These are phyloP conservation scores for Xiphias gladius DNA, from an alignment of 2,113 vertebrate species.

Conservation along the genomic window DNA sequence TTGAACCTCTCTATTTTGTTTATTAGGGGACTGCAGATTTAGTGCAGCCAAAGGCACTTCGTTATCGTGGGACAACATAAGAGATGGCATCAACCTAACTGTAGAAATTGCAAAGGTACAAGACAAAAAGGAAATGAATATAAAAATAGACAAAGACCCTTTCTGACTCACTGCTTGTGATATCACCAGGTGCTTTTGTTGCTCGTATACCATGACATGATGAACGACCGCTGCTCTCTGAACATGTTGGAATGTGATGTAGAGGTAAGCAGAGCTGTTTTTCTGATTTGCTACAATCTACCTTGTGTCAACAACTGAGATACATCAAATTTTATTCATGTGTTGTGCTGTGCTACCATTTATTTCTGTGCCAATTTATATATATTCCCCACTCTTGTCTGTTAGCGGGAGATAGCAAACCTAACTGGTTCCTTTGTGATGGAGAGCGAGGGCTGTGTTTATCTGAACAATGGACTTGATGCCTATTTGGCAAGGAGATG, in stretches of 20 bases:
- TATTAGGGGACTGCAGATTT: conserved; percentile 86
- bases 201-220: conserved; percentile 88
- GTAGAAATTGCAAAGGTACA: conserved; percentile 92
- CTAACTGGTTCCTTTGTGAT: conserved; percentile 86
- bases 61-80: conserved; percentile 83
- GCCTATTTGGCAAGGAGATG: conserved; percentile 85
- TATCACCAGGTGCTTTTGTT: conserved; percentile 81
- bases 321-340: neutral
- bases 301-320: neutral
- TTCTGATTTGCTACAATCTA: neutral
- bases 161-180: conserved; percentile 5
- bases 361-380: neutral
- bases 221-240: conserved; percentile 85
- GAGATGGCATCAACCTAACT: conserved; percentile 81
- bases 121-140: neutral
- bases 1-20: neutral
- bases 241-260: conserved; percentile 85
- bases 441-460: conserved; percentile 86
- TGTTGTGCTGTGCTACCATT: neutral
- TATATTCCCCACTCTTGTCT: neutral
- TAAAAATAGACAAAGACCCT: neutral
- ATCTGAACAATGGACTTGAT: conserved; percentile 86
- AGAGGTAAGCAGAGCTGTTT: conserved; percentile 83
- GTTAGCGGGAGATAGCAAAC: conserved; percentile 87
- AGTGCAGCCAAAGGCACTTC: conserved; percentile 73